These are phyloP conservation scores for Epizoanthus stellaris DNA, from an alignment of 92 coral and sea anemone genomes.

Conservation along the genomic window DNA sequence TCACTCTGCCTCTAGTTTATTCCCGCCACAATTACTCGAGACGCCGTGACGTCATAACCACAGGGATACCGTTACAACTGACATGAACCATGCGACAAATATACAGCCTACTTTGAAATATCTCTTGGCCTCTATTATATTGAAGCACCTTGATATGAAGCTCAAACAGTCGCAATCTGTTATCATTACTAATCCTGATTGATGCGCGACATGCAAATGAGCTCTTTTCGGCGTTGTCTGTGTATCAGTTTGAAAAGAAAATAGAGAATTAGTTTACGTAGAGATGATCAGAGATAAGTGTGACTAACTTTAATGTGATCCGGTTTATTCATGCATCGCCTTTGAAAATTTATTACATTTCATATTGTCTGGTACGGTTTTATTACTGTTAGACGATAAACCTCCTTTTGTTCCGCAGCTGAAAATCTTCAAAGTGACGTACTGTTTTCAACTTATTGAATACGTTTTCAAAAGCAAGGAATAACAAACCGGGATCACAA, in stretches of 20 bases:
- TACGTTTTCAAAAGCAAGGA: background rate
- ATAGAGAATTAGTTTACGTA: conserved; percentile 8
- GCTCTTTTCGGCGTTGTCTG: conserved; percentile 21
- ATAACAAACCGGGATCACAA: background rate
- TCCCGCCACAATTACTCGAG: too few species aligned
- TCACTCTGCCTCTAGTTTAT: too few species aligned
- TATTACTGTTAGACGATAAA: background rate
- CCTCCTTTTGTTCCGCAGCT: background rate
- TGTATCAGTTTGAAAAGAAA: conserved; percentile 42
- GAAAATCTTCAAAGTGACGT: background rate
- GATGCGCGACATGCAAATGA: conserved; percentile 47
- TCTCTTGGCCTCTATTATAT: background rate
- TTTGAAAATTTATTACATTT: too few species aligned
- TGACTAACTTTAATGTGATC: background rate
- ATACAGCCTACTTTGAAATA: background rate
- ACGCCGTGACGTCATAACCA: too few species aligned
- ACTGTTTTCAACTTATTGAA: background rate
- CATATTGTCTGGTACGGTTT: background rate
- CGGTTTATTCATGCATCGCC: too few species aligned
- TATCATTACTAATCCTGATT: conserved; percentile 27
- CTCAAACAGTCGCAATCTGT: conserved; percentile 5
- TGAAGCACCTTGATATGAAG: background rate
- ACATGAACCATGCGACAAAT: background rate
- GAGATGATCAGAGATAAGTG: background rate
- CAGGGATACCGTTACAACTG: too few species aligned